Conservation (phyloP, 2,797 vertebrate genomes). For the Adrianichthys oophorus region DNA sequence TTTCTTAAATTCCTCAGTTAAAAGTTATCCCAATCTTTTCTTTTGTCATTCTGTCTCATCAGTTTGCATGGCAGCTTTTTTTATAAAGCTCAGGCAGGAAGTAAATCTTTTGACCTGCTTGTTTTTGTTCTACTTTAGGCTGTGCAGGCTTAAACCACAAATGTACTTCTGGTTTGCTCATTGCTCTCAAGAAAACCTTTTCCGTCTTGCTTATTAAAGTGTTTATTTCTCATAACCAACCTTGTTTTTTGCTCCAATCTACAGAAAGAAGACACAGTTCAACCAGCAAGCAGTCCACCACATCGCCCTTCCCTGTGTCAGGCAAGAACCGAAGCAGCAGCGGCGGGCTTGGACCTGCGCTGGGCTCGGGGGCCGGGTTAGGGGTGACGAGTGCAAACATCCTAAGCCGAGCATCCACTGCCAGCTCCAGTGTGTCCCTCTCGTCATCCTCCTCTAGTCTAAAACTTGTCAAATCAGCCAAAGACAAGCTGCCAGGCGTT, state of each 20-base stretch:
- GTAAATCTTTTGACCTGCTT: conserved; percentile 62
- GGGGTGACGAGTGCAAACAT: conserved; percentile 69
- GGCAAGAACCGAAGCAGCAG: conserved; percentile 83
- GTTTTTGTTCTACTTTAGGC: conserved; percentile 62
- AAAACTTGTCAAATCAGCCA: conserved; percentile 94
- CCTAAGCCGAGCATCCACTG: conserved; percentile 77
- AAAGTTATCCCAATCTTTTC: conserved; percentile 22
- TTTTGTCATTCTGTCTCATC: conserved; percentile 52
- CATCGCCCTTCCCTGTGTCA: conserved; percentile 80
- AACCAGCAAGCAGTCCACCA: conserved; percentile 83
- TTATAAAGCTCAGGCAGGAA: conserved; percentile 54
- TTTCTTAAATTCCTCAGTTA: conserved; percentile 23
- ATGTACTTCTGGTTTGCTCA: conserved; percentile 44
- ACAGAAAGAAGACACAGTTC: conserved; percentile 98
- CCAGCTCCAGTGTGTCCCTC: conserved; percentile 80
- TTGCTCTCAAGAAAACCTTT: conserved; percentile 22
- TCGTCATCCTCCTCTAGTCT: conserved; percentile 81
- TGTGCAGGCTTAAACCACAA: conserved; percentile 49
- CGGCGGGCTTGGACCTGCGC: conserved; percentile 79
- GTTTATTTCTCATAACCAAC: conserved; percentile 2
- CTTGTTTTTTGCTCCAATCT: conserved; percentile 20
- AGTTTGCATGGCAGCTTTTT: conserved; percentile 48
- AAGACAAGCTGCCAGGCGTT: conserved; percentile 91
- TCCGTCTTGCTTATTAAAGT: background rate
- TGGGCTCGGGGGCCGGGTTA: conserved; percentile 49